These are phyloP conservation scores for Danio tinwini DNA, from an alignment of 2,797 vertebrate genomes.

Conservation along the genomic window DNA sequence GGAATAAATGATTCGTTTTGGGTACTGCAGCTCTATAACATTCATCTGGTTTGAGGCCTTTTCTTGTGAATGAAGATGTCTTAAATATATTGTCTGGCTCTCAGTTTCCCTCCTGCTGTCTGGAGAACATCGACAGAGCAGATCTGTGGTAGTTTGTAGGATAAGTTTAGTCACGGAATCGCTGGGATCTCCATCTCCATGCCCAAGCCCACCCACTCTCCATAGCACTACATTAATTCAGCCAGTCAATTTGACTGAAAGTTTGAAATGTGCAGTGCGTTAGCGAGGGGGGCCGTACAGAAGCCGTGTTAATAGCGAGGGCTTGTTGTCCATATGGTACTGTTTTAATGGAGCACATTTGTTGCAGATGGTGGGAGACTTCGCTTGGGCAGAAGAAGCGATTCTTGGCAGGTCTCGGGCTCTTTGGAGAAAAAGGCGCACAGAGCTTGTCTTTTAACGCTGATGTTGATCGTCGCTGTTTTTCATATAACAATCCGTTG, in stretches of 20 bases:
- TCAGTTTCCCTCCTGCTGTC: constrained; percentile 18
- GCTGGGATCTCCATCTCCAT: constrained; percentile 72
- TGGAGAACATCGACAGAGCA: constrained; percentile 47
- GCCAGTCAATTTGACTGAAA: constrained; percentile 89
- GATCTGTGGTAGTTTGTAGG: constrained; percentile 14
- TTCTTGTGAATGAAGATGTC: constrained; percentile 27
- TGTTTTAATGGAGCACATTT: constrained; percentile 96
- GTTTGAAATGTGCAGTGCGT: constrained; percentile 87
- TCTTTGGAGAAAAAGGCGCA: constrained; percentile 63
- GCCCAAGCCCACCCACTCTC: constrained; percentile 83
- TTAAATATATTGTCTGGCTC: constrained; percentile 14
- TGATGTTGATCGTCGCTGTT: constrained; percentile 76
- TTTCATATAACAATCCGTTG: constrained; percentile 78
- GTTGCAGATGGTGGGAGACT: constrained; percentile 94
- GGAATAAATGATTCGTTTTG: constrained; percentile 72
- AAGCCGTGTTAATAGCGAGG: constrained; percentile 91
- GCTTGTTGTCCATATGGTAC: constrained; percentile 97
- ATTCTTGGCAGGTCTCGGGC: constrained; percentile 83
- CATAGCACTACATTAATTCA: constrained; percentile 85
- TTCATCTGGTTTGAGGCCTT: constrained; percentile 23
- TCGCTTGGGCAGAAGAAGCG: constrained; percentile 81
- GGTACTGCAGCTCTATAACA: neutral
- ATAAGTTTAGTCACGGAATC: constrained; percentile 71
- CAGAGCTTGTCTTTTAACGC: constrained; percentile 70
- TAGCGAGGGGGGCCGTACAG: constrained; percentile 80